Conservation (phyloP, 1,140 invertebrate genomes). For the Aphelinus certus region DNA sequence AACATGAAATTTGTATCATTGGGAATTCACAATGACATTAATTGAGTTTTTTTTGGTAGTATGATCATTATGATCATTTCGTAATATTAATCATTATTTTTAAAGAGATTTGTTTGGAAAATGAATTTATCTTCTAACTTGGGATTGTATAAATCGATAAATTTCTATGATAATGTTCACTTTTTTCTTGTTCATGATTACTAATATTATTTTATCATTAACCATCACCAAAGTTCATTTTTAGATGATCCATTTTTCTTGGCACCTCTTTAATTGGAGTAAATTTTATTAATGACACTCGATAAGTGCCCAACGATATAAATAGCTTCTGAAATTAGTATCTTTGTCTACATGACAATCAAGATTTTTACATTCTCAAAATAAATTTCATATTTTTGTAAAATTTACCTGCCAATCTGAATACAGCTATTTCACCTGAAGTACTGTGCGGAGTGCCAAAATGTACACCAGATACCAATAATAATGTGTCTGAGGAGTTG, state of each 20-base stretch:
- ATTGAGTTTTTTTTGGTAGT: too few relatives aligned
- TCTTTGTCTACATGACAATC: neutral
- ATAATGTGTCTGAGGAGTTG: constrained; percentile 82
- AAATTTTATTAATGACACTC: constrained; percentile 12
- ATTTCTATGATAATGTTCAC: neutral
- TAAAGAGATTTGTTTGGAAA: neutral
- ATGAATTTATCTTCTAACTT: neutral
- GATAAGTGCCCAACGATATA: constrained; percentile 18
- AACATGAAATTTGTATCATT: too few relatives aligned
- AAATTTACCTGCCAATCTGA: constrained; percentile 75
- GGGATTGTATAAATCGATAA: neutral
- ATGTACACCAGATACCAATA: constrained; percentile 88
- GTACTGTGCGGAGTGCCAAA: constrained; percentile 83
- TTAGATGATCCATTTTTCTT: constrained; percentile 40
- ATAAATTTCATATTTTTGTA: too few relatives aligned
- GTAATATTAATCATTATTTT: neutral
- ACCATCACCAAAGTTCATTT: neutral
- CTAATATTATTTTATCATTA: too few relatives aligned
- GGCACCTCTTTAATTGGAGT: constrained; percentile 33
- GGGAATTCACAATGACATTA: too few relatives aligned
- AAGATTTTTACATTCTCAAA: constrained; percentile 14
- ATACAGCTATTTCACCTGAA: constrained; percentile 89
- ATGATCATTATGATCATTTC: too few relatives aligned
- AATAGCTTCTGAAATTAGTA: constrained; percentile 1
- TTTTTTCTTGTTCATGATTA: too few relatives aligned